These are phyloP conservation scores for Lagenorhynchus albirostris DNA, from an alignment of 2,113 vertebrate genomes.

Conservation along the genomic window DNA sequence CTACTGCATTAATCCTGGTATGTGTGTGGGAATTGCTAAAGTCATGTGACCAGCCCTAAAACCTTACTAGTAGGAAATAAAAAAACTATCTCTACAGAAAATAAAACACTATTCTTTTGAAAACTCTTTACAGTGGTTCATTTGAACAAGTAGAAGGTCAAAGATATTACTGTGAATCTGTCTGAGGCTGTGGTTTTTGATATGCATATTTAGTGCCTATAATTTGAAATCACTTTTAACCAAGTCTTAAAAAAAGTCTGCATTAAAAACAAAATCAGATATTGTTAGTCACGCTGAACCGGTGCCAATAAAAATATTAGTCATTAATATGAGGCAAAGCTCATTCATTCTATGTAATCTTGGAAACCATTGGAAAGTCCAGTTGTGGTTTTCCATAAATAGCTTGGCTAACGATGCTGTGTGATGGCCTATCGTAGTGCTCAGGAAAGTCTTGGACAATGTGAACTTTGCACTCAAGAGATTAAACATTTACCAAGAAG, in stretches of 20 bases:
- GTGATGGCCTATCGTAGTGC: neutral
- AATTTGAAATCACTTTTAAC: slow-evolving; percentile 1
- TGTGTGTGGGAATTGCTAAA: neutral
- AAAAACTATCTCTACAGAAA: neutral
- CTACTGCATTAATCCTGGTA: neutral
- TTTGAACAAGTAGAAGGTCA: neutral
- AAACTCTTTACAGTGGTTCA: neutral
- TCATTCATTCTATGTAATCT: slow-evolving; percentile 9
- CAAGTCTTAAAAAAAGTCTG: neutral
- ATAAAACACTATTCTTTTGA: neutral
- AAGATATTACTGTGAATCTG: neutral
- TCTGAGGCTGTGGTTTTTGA: neutral
- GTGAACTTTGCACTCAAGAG: slow-evolving; percentile 22
- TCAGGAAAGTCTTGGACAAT: neutral
- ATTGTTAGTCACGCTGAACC: neutral
- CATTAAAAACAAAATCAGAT: neutral
- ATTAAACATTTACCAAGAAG: slow-evolving; percentile 57
- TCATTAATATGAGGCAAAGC: slow-evolving; percentile 1
- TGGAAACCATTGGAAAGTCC: neutral
- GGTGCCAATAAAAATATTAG: slow-evolving; percentile 27
- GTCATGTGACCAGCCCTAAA: neutral
- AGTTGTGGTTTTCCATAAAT: neutral
- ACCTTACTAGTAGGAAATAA: neutral
- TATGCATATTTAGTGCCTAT: neutral
- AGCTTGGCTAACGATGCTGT: neutral